These are phyloP conservation scores for Coregonus suidteri DNA, from an alignment of 2,797 vertebrate species.

Conservation along the genomic window DNA sequence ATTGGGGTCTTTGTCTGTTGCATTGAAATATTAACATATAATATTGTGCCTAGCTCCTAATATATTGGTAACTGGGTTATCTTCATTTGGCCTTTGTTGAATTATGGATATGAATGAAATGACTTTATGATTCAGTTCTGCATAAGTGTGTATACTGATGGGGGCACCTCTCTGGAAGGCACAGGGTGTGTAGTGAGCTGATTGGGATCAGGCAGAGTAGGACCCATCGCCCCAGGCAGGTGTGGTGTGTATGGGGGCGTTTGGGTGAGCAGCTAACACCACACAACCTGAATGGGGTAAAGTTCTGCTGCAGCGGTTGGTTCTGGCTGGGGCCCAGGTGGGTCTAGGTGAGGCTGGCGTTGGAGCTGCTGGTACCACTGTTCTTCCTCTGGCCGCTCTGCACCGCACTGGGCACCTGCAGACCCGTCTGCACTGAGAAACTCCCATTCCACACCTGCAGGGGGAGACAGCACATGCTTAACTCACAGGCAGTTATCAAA, in stretches of 20 bases:
- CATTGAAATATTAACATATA: conserved; percentile 26
- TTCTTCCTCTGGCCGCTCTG: conserved; percentile 88
- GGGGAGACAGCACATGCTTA: conserved; percentile 1
- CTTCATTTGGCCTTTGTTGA: conserved; percentile 35
- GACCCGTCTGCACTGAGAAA: conserved; percentile 87
- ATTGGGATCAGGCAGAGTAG: conserved; percentile 42
- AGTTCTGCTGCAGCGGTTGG: conserved; percentile 15
- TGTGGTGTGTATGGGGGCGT: conserved; percentile 45
- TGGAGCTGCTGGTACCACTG: conserved; percentile 94
- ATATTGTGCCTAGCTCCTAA: conserved; percentile 23
- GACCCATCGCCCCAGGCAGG: conserved; percentile 12
- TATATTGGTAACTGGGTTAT: conserved; percentile 5
- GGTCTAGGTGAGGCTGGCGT: conserved; percentile 87
- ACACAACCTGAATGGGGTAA: conserved; percentile 41
- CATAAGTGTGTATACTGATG: conserved; percentile 46
- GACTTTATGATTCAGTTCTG: conserved; percentile 9
- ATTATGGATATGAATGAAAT: neutral
- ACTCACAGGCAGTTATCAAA: neutral
- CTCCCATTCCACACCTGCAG: conserved; percentile 93
- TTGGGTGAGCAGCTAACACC: conserved; percentile 47
- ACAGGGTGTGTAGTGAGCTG: conserved; percentile 69
- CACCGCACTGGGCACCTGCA: conserved; percentile 90
- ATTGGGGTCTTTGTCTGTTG: conserved; percentile 30
- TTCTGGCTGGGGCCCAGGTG: conserved; percentile 12
- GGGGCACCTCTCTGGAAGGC: conserved; percentile 67